A percentile compares a stretch with the other conserved stretches of the same genome.
These are phyloP conservation scores for Papilio polytes DNA, from an alignment of 1,140 invertebrate genomes.

Conservation along the genomic window DNA sequence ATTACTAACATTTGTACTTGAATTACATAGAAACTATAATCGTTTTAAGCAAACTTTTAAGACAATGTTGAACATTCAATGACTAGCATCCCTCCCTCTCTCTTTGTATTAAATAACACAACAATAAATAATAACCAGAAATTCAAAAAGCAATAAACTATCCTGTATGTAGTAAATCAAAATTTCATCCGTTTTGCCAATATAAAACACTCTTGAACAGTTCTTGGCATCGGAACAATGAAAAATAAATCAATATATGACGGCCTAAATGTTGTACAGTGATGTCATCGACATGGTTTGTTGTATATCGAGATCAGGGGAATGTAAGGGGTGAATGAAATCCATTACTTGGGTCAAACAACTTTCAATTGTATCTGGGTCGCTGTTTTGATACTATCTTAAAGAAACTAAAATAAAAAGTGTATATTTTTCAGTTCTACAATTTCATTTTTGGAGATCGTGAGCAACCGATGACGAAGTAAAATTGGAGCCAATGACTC, in stretches of 20 bases:
- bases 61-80: too few relatives aligned
- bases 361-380: neutral
- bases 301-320: conserved; percentile 20
- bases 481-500: conserved; percentile 18
- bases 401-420: neutral
- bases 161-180: conserved; percentile 1
- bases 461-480: conserved; percentile 4
- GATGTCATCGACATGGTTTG: conserved; percentile 31
- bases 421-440: neutral
- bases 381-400: neutral
- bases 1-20: too few relatives aligned
- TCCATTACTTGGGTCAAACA: conserved; percentile 12
- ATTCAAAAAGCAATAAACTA: neutral
- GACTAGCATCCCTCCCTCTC: too few relatives aligned
- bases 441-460: neutral
- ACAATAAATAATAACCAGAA: neutral
- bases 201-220: conserved; percentile 3
- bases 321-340: conserved; percentile 20
- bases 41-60: too few relatives aligned
- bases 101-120: too few relatives aligned
- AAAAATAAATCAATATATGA: conserved; percentile 33
- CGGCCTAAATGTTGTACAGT: conserved; percentile 14
- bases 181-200: neutral
- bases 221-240: conserved; percentile 31
- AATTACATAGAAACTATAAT: too few relatives aligned